phyloP scores from a whole-genome alignment of 2,888 invertebrate species.

The Venusia cambrica region DNA sequence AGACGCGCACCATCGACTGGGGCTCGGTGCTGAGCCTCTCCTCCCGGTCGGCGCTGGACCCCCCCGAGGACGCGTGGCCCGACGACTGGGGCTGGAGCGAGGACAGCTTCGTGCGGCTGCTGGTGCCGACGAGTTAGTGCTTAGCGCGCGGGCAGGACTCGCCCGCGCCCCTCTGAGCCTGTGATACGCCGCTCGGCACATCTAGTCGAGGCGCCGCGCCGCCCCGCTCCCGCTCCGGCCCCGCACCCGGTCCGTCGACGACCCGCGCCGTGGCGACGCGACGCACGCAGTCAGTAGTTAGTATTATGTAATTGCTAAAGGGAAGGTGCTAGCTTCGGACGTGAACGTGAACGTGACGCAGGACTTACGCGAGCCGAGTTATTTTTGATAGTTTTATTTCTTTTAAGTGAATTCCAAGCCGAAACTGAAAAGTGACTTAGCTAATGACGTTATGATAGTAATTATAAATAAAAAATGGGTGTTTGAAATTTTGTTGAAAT shows the following conservation, averaged over 20 bases:
- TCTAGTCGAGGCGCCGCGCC: constrained; percentile 59
- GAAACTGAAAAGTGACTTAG: constrained; percentile 72
- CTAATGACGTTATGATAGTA: constrained; percentile 72
- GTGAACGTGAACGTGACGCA: constrained; percentile 79
- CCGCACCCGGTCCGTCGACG: constrained; percentile 39
- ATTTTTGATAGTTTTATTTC: constrained; percentile 81
- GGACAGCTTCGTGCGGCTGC: constrained; percentile 87
- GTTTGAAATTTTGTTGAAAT: constrained; percentile 80
- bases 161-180: constrained; percentile 75
- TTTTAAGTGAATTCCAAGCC: constrained; percentile 77
- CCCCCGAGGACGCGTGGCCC: constrained; percentile 88
- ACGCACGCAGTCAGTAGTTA: constrained; percentile 75
- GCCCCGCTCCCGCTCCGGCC: constrained; percentile 40
- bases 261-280: constrained; percentile 46
- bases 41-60: constrained; percentile 92
- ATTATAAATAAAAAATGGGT: constrained; percentile 68
- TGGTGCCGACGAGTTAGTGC: constrained; percentile 86
- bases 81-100: constrained; percentile 83
- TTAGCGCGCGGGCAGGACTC: constrained; percentile 70
- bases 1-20: constrained; percentile 93
- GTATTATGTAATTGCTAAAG: constrained; percentile 78
- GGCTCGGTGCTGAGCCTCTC: constrained; percentile 93
- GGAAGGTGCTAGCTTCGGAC: constrained; percentile 81
- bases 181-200: constrained; percentile 62
- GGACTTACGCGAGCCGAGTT: constrained; percentile 79